Base-by-base conservation (phyloP, 2,797 vertebrate genomes). In the Sphenodon punctatus region DNA sequence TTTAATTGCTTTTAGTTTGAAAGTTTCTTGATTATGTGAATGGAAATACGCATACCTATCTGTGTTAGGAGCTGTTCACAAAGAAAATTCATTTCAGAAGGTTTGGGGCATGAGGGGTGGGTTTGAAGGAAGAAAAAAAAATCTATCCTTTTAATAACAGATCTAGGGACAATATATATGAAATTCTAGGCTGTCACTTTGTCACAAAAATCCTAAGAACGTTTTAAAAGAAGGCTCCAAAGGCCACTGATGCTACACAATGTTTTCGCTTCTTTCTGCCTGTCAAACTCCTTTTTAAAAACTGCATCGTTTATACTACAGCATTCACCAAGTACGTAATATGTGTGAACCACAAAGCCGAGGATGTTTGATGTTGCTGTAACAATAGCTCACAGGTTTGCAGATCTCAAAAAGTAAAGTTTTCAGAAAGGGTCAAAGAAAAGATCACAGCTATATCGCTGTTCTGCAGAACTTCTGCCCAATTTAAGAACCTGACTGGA, bases 1-100 rank as follows among this genome's bases (percentile, higher is more conserved):
- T 38, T 16, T 7, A 10, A 17, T 79, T 79, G 46, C 38, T 67
- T 86, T 4, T 5, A 34, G 8, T 51, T 66, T 23, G 23, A 42
- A 60, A 42, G 19, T 12, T 10, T 8, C 4, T 0, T 23, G 42
- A 25, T 65, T 14, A 1, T 0, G 36, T 1, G 2, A 60, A 4
- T 46, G 5, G 0, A 49, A 71, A 39, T 0, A 1, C 67, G 49
- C 67, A 64, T 34, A 16, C 5, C n/a, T 9, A 43, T 13, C 1
- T 23, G 11, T 2, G 41, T 56, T 46, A 65, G 34, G 0, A 51
- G n/a, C 46, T 58, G 49, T 64, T 4, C 22, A 12, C 67, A 75
- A 69, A 49, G 25, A 25, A 43, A 42, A 19, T 49, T 8, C 0
- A 6, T 46, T 68, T n/a, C 8, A 20, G 20, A 55, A 55, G 25